These are phyloP conservation scores for Papilio machaon DNA, from an alignment of 1,140 invertebrate genomes.

Conservation along the genomic window DNA sequence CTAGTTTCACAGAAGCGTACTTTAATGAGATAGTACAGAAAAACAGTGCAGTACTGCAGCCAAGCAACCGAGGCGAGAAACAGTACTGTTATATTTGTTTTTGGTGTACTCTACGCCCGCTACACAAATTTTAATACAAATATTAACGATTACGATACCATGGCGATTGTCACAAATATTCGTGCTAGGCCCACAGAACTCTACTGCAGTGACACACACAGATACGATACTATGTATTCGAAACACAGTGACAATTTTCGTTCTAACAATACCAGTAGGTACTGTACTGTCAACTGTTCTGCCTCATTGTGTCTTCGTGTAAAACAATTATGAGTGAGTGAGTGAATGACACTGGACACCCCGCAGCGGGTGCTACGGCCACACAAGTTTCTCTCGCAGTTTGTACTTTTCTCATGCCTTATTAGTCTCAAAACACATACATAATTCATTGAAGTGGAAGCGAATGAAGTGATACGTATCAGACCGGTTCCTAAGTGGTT, in stretches of 20 bases:
- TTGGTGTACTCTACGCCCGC: no score
- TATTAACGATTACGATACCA: no score
- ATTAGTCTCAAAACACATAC: slow-evolving; percentile 47
- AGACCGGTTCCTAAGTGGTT: slow-evolving; percentile 24
- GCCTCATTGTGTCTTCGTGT: not conserved
- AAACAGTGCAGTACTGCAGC: not conserved
- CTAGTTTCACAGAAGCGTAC: not conserved
- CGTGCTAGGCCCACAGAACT: no score
- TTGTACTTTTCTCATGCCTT: slow-evolving; percentile 52
- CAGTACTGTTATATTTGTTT: no score
- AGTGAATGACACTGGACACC: slow-evolving; percentile 65
- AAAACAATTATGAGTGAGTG: slow-evolving; percentile 37
- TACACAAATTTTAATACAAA: no score
- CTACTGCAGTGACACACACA: no score
- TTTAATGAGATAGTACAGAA: no score
- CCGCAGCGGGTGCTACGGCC: slow-evolving; percentile 50
- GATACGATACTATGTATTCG: no score
- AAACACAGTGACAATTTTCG: no score
- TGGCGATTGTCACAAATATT: no score
- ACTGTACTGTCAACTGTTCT: not conserved
- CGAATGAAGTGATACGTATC: slow-evolving; percentile 30
- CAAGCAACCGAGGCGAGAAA: no score
- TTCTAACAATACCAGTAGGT: no score
- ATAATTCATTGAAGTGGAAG: slow-evolving; percentile 49
- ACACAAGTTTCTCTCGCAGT: slow-evolving; percentile 62